Evolutionary conservation across 2,113 vertebrate genomes (phyloP), one percentile per base, ranked within the genome.

Genomic region (Psephotus haematonotus): DNA sequence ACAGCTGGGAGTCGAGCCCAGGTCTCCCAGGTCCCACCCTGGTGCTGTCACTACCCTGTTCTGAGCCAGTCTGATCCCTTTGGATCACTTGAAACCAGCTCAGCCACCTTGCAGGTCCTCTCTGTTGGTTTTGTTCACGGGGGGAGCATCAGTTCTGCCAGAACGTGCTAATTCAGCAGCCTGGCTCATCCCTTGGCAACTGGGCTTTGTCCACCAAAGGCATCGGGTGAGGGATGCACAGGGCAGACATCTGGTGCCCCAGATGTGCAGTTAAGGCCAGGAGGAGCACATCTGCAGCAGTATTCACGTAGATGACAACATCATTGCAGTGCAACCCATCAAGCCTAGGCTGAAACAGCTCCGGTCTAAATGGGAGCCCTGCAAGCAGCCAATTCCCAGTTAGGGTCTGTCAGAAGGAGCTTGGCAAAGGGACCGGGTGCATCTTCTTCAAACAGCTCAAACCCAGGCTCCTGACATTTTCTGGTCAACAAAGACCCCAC

Each of bases 191-290:
- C 71, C 64, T 60, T 23, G 50, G 82, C 47, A 88, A 81, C 17
- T 16, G 85, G 80, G 95, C 95, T 96, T 96, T 95, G 93, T 93
- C 92, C 76, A 79, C 64, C 1, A 2, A 63, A 88, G 87, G 7
- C 76, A 1, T 15, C 1, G 17, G 82, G 88, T 87, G 78, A 70
- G 94, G 84, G 87, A 93, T 81, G 81, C 3, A 19, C 88, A 64
- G 78, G 81, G 84, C 77, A 29, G 84, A 92, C 89, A 95, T 91
- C 89, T 93, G 96, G 95, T 86, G 69, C 83, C 77, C 49, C 86
- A 63, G 87, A 76, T 0, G 7, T 77, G 64, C 74, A 7, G 81
- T 83, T 88, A 25, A 63, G 72, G 92, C 82, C 75, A 83, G 82
- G 80, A 90, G 46, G 1, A 64, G 85, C 50, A 67, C 71, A 92